These are phyloP conservation scores for Heteromurus nitidus DNA, from an alignment of 2,888 invertebrate species.

Conservation along the genomic window DNA sequence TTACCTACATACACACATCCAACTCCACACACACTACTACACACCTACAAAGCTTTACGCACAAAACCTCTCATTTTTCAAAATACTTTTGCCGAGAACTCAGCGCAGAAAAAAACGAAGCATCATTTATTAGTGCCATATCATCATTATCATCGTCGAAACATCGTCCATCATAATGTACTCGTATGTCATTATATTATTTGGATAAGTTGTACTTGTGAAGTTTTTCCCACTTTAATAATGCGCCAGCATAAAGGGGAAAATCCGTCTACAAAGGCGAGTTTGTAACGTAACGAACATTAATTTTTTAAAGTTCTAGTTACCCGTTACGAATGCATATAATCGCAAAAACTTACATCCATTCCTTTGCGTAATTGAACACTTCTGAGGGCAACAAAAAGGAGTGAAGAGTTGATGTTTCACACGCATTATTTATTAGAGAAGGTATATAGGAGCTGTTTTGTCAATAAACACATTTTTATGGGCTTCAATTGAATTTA, in stretches of 20 bases:
- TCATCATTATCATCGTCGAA: slow-evolving; percentile 21
- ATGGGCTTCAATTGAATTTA: too few relatives aligned
- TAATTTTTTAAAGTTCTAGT: background rate
- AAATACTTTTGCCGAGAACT: background rate
- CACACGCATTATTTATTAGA: too few relatives aligned
- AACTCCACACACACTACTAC: background rate
- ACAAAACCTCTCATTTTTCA: background rate
- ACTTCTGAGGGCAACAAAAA: background rate
- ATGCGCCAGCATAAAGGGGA: background rate
- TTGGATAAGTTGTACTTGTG: background rate
- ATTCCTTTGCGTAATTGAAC: background rate
- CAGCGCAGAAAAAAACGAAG: background rate
- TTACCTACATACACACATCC: background rate
- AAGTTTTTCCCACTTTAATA: background rate
- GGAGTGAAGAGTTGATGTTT: background rate
- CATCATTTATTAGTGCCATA: slow-evolving; percentile 31
- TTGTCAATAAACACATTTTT: too few relatives aligned
- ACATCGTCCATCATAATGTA: slow-evolving; percentile 15
- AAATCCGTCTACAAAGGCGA: background rate
- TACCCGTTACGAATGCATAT: background rate
- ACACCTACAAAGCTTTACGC: background rate
- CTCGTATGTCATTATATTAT: background rate
- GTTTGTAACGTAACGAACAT: background rate
- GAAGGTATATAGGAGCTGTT: too few relatives aligned
- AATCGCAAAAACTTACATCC: background rate